phyloP scores from a whole-genome alignment of 2,797 vertebrate species.

The Rhinogobio ventralis region DNA sequence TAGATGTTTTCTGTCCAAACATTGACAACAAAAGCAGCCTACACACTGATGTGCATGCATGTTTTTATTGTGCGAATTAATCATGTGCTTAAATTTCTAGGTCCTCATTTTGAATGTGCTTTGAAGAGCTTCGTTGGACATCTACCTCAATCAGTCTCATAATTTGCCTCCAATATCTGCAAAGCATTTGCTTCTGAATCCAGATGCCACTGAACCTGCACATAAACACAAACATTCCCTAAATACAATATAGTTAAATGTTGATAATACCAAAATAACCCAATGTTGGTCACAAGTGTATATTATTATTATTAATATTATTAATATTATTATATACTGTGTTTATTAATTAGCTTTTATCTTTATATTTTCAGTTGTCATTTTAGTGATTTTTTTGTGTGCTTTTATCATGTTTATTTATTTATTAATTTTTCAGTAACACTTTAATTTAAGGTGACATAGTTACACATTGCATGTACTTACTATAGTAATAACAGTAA shows the following conservation, averaged over 20 bases:
- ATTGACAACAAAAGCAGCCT: conserved; percentile 1
- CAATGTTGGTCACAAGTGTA: too few species aligned
- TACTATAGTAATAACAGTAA: too few species aligned
- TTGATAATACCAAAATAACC: neutral
- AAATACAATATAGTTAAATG: neutral
- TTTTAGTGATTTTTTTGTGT: neutral
- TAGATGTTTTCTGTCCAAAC: neutral
- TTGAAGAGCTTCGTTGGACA: neutral
- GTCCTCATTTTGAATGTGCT: neutral
- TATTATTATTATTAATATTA: neutral
- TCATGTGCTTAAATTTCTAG: neutral
- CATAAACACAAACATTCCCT: neutral
- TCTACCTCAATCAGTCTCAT: neutral
- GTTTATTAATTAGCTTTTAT: neutral
- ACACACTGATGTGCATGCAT: neutral
- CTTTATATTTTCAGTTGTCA: neutral
- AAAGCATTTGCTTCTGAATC: neutral
- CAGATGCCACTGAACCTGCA: conserved; percentile 7
- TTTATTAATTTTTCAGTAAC: too few species aligned
- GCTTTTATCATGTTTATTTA: too few species aligned
- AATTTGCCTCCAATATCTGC: neutral
- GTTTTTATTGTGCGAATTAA: neutral
- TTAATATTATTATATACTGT: neutral
- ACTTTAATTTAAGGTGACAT: too few species aligned
- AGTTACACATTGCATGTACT: too few species aligned